Evolutionary conservation across 2,113 vertebrate genomes (phyloP).

Genomic region (Gadus chalcogrammus): DNA sequence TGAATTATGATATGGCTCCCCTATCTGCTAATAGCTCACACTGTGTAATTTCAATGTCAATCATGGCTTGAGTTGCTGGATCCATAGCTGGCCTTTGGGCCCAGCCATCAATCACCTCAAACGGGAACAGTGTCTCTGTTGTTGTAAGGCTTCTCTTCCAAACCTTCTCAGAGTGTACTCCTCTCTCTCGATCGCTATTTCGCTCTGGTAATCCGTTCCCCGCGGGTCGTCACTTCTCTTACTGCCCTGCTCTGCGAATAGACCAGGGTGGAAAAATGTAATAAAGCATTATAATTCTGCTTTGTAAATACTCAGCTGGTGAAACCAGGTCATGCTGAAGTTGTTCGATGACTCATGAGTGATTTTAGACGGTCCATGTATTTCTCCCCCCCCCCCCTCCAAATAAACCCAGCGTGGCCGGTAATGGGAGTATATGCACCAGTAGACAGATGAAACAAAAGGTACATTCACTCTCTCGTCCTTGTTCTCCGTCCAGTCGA

Average conservation of each 20-base stretch:
- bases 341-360: background rate
- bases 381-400: too few relatives aligned
- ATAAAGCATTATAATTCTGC: background rate
- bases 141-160: constrained; percentile 40
- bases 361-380: too few relatives aligned
- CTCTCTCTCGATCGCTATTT: background rate
- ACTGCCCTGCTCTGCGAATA: background rate
- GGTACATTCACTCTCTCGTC: constrained; percentile 19
- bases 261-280: too few relatives aligned
- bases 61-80: constrained; percentile 57
- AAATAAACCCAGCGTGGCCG: too few relatives aligned
- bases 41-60: constrained; percentile 66
- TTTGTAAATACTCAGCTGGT: background rate
- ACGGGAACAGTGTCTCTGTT: constrained; percentile 36
- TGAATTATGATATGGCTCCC: constrained; percentile 70
- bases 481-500: constrained; percentile 8
- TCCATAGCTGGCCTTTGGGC: constrained; percentile 57
- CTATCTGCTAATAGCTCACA: constrained; percentile 70
- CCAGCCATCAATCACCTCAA: constrained; percentile 41
- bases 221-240: constrained; percentile 2
- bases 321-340: background rate
- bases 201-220: constrained; percentile 1
- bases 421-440: too few relatives aligned
- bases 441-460: constrained; percentile 4
- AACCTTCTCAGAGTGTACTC: constrained; percentile 12